Evolutionary conservation across 1,140 invertebrate genomes (phyloP), one percentile per base, ranked within the genome.

Genomic region (Leptinotarsa texana): DNA sequence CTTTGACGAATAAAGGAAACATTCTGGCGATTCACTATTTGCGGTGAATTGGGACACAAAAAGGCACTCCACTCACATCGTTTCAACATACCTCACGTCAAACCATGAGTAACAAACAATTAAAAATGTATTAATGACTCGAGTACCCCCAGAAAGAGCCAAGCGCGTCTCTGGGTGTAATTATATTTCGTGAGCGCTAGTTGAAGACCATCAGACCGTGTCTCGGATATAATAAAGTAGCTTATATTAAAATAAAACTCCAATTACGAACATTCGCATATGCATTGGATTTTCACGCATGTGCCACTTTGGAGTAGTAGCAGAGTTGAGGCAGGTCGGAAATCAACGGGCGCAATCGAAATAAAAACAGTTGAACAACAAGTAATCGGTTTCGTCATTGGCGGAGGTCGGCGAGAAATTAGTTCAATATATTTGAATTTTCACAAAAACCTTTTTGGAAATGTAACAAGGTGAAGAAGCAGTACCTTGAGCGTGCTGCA

Each of bases 201-300:
- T 15, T 18, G 51, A 68, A 63, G 74, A 33, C 68, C 76, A 80
- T 62, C 75, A 80, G 80, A 80, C 80, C 80, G 80, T 79, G 73
- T 78, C 80, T 75, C 67, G 72, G 76, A 15, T 78, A 80, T 79
- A 80, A 80, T 75, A 76, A 80, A 80, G 78, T 80, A 78, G 75
- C 78, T 74, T 68, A 76, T 79, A 80, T 79, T 80, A 79, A 77
- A 79, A 80, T 80, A 79, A 79, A 78, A 79, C 67, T 71, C 62
- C 74, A 75, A 72, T 75, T 75, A 75, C 72, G 74, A 75, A 77
- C 76, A 75, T 17, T 18, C 75, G 75, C 77, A 80, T 80, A 78
- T 78, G 77, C 74, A 78, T 80, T 79, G 76, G 69, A 80, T 78
- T 79, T 80, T 80, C 79, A 80, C 75, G 77, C 79, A 80, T 80